Base-by-base conservation (phyloP, 2,888 invertebrate genomes). In the Epirrhoe tristata region DNA sequence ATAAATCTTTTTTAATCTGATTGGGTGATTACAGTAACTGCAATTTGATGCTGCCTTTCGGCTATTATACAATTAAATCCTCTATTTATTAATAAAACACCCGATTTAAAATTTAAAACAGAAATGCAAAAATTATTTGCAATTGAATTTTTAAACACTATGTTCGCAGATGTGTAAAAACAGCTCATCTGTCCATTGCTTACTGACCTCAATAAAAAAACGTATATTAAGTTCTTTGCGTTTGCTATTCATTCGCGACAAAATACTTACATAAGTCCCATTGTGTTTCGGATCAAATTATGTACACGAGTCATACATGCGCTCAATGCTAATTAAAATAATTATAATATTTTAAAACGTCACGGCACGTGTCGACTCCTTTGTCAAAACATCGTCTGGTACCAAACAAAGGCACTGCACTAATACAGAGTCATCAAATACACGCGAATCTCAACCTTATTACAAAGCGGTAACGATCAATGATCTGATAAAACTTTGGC, bases 311-410 rank as follows among this genome's bases (percentile, higher is more conserved):
- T 66, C 63, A 63, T 64, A 62, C 66, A 63, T 58, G 50, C 65
- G 66, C 53, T 59, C 66, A 69, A 74, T 63, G 67, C 63, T 67
- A 63, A 67, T 67, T 63, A 63, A 51, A 58, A 63, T 59, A 63
- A 67, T 67, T 67, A 67, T 67, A 63, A 67, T 67, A 63, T 68
- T 68, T 64, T 56, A 54, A 43, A 64, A 66, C 67, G 59, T 65
- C 69, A 63, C 50, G 52, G 73, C 74, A 68, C 74, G 81, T 80
- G 77, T 80, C 77, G 77, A 73, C 74, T 79, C 75, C 79, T 82
- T 82, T 82, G 81, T 81, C 78, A 76, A 73, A 78, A 75, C 73
- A 76, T 70, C 61, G 74, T 74, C 74, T 69, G 74, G 63, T 68
- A 63, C 58, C 52, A 74, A 73, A 79, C 79, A 79, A 79, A 77